Conservation (phyloP, 2,797 vertebrate species). For the Lacerta bilineata region DNA sequence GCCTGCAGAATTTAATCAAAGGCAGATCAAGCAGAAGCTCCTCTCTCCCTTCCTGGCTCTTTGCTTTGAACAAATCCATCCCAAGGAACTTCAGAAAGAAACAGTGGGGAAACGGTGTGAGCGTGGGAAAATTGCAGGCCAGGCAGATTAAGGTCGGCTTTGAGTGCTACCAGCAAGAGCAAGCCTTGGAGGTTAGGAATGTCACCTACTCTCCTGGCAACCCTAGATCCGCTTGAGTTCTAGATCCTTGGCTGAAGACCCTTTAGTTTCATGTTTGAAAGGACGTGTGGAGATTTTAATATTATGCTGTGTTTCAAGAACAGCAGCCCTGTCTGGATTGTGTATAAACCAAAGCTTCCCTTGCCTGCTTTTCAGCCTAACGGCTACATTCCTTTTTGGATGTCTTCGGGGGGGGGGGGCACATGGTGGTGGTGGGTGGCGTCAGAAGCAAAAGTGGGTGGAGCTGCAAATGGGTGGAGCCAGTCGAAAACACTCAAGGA, state of each 20-base stretch:
- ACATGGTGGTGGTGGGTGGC: too few relatives aligned
- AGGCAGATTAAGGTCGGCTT: slow-evolving; percentile 45
- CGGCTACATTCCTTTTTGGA: background rate
- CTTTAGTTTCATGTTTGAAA: slow-evolving; percentile 48
- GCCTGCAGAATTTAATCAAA: slow-evolving; percentile 12
- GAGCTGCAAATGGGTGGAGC: too few relatives aligned
- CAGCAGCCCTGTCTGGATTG: background rate
- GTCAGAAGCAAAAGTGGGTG: too few relatives aligned
- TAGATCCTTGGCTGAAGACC: slow-evolving; percentile 32
- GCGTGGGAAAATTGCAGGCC: slow-evolving; percentile 43
- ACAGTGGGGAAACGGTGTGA: slow-evolving; percentile 32
- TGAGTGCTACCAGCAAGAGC: slow-evolving; percentile 48
- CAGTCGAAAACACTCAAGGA: too few relatives aligned
- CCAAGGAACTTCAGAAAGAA: background rate
- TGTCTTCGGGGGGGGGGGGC: background rate
- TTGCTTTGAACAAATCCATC: slow-evolving; percentile 2
- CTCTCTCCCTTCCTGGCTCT: slow-evolving; percentile 11
- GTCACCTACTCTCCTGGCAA: slow-evolving; percentile 48
- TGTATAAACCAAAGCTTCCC: background rate
- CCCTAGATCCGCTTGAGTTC: slow-evolving; percentile 43
- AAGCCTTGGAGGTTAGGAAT: slow-evolving; percentile 34
- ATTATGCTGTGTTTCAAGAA: slow-evolving; percentile 46
- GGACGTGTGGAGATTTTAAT: slow-evolving; percentile 34
- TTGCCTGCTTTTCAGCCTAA: background rate
- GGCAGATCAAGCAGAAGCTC: slow-evolving; percentile 4